A percentile compares a stretch with the other conserved stretches of the same genome.
Evolutionary conservation across 2,113 vertebrate species (phyloP).

Genomic region (Otis tarda): DNA sequence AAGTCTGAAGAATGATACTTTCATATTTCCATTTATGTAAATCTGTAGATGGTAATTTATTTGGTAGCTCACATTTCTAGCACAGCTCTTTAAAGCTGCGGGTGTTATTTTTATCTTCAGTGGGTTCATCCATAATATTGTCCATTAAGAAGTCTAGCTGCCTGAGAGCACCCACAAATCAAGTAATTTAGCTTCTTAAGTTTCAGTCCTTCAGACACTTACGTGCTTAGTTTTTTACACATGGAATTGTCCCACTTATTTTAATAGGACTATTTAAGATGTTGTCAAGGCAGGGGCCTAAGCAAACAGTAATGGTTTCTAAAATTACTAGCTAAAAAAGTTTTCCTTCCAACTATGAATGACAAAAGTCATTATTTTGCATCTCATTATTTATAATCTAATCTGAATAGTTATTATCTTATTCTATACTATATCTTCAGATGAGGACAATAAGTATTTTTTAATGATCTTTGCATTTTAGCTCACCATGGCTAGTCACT

Average conservation of each 20-base stretch:
- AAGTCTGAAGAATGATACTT: constrained; percentile 31
- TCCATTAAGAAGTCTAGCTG: constrained; percentile 15
- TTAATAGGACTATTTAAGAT: background rate
- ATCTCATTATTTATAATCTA: background rate
- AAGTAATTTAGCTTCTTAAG: background rate
- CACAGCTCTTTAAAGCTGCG: background rate
- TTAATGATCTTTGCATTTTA: background rate
- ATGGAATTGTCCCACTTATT: background rate
- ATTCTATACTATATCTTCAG: background rate
- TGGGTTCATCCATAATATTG: background rate
- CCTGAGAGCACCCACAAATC: constrained; percentile 8
- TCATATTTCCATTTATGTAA: constrained; percentile 46
- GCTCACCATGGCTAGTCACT: background rate
- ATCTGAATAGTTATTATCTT: background rate
- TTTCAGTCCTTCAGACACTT: background rate
- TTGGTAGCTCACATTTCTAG: background rate
- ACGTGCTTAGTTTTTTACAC: accelerated
- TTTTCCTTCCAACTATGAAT: background rate
- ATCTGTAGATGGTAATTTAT: constrained; percentile 23
- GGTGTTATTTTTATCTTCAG: constrained; percentile 32
- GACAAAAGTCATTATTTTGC: background rate
- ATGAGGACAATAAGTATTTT: background rate
- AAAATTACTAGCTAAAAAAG: background rate
- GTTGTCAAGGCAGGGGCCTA: background rate
- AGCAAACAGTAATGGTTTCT: background rate